phyloP scores from a whole-genome alignment of 1,140 invertebrate species.

The Chironomus striatipennis region DNA sequence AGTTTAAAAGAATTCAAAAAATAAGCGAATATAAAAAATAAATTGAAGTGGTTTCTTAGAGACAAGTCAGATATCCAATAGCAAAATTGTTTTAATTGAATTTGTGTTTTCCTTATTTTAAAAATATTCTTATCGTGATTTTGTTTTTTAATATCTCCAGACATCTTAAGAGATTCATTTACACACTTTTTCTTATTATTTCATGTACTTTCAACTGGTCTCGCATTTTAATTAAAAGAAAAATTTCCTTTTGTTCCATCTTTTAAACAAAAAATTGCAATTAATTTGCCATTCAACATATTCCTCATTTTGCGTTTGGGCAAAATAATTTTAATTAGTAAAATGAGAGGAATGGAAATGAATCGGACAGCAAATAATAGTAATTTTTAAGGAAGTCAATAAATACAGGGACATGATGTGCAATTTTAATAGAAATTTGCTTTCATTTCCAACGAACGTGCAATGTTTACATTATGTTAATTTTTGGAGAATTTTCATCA shows the following conservation, averaged over 20 bases:
- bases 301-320: no score
- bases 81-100: neutral
- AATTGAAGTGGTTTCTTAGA: neutral
- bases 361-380: no score
- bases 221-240: neutral
- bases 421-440: slow-evolving; percentile 1
- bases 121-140: slow-evolving; percentile 21
- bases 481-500: neutral
- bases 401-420: neutral
- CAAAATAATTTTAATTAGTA: neutral
- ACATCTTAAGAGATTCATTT: neutral
- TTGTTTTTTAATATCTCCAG: neutral
- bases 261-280: neutral
- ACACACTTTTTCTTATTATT: neutral
- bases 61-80: neutral
- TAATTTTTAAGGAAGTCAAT: no score
- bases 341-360: neutral
- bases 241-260: neutral
- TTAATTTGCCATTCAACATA: neutral
- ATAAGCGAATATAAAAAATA: neutral
- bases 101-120: neutral
- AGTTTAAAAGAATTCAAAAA: slow-evolving; percentile 2
- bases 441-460: neutral
- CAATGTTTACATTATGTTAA: neutral
- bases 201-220: neutral